Base-by-base conservation (phyloP, 2,888 invertebrate genomes). In the Aphidius colemani region DNA sequence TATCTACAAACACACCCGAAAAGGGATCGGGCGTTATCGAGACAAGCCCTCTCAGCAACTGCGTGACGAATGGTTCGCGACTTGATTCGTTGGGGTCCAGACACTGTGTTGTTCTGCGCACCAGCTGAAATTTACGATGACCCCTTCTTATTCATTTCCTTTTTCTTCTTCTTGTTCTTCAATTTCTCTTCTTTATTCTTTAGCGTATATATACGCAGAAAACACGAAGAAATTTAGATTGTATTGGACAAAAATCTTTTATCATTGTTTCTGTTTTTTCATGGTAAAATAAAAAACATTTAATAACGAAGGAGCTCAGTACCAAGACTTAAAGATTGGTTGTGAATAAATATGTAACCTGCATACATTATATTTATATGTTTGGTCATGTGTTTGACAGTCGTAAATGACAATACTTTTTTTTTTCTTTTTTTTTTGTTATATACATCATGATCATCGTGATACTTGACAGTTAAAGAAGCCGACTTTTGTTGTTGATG, bases 31-130 rank as follows among this genome's bases (percentile, higher is more conserved):
- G 73, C 78, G 76, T 81, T 81, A 81, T 81, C 80, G 76, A 76
- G 73, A 72, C 73, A 67, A 72, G 76, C 57, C 76, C 78, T 81
- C 78, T 80, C 79, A 77, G 75, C 81, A 74, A 78, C 75, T 76
- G 76, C 78, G 79, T 82, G 81, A 82, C 82, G 82, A 80, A 82
- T 82, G 79, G 76, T 75, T 72, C 75, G 75, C 76, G 77, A 75
- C 79, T 74, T 71, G 74, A 75, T 76, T 73, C 74, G 73, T 69
- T 70, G 73, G 75, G 67, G 59, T 64, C 66, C 55, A 57, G 40
- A 61, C 63, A 46, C 53, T 53, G 41, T 40, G 53, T 59, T 59
- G 59, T 55, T 60, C 62, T 53, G 63, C 66, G 64, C 68, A 61
- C 68, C 68, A 69, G 66, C 66, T 69, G 70, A 74, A 76, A 77